phyloP scores from a whole-genome alignment of 2,888 invertebrate genomes.

The Orchestes rusci region DNA sequence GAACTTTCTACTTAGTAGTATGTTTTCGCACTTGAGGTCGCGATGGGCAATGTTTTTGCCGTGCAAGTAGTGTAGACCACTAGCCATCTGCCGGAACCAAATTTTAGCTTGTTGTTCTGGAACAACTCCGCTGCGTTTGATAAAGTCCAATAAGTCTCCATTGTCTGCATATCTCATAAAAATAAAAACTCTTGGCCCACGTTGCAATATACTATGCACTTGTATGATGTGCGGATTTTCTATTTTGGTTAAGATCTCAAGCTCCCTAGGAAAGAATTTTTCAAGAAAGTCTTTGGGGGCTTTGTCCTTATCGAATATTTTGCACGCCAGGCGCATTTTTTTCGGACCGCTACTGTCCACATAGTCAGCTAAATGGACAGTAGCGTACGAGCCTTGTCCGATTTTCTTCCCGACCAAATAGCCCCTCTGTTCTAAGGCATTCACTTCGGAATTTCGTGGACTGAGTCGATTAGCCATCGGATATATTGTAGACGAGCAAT shows the following conservation, averaged over 20 bases:
- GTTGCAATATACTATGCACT: slow-evolving; percentile 79
- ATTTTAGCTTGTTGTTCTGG: slow-evolving; percentile 71
- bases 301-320: slow-evolving; percentile 85
- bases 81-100: slow-evolving; percentile 82
- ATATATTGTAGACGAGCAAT: no score
- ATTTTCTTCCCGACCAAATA: slow-evolving; percentile 75
- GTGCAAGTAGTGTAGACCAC: slow-evolving; percentile 77
- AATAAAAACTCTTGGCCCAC: slow-evolving; percentile 78
- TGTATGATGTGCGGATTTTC: slow-evolving; percentile 87
- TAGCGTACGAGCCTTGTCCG: slow-evolving; percentile 87
- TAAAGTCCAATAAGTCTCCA: slow-evolving; percentile 81
- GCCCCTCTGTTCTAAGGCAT: slow-evolving; percentile 76
- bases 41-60: slow-evolving; percentile 80
- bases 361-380: slow-evolving; percentile 80
- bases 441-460: slow-evolving; percentile 76
- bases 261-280: slow-evolving; percentile 89
- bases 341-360: slow-evolving; percentile 64
- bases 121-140: slow-evolving; percentile 68
- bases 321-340: slow-evolving; percentile 75
- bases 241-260: slow-evolving; percentile 81
- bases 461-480: slow-evolving; percentile 63
- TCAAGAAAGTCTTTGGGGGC: slow-evolving; percentile 84
- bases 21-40: slow-evolving; percentile 92
- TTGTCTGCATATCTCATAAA: slow-evolving; percentile 90
- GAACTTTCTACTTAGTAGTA: slow-evolving; percentile 72